phyloP scores from a whole-genome alignment of 2,797 vertebrate species.

The Anabas testudineus region DNA sequence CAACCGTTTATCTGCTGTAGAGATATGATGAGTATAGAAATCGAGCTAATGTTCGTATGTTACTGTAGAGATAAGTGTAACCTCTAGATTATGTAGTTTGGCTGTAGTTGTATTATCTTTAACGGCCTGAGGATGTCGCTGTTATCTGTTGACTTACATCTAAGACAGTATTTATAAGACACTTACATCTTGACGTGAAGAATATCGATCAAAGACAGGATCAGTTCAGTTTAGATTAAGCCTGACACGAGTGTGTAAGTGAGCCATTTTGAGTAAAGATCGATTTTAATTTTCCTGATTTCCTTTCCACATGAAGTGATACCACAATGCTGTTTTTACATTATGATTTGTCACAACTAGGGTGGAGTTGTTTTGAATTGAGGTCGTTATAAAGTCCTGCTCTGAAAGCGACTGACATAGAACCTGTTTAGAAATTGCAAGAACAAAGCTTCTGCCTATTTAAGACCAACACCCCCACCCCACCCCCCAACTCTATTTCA shows the following conservation, averaged over 20 bases:
- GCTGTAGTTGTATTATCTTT: constrained; percentile 19
- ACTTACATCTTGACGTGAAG: not conserved
- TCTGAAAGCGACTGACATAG: too few relatives aligned
- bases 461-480: not conserved
- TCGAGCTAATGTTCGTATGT: not conserved
- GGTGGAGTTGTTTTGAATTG: too few relatives aligned
- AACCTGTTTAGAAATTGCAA: not conserved
- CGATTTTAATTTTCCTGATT: not conserved
- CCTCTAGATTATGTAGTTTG: not conserved
- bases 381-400: too few relatives aligned
- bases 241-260: not conserved
- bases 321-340: not conserved
- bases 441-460: not conserved
- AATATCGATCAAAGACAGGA: not conserved
- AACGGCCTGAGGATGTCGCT: constrained; percentile 53
- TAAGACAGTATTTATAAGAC: not conserved
- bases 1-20: not conserved
- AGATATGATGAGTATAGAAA: rapidly evolving
- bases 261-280: not conserved
- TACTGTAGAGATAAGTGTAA: not conserved
- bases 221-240: not conserved
- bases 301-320: too few relatives aligned
- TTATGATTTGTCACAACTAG: too few relatives aligned
- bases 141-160: constrained; percentile 40
- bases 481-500: too few relatives aligned